A percentile compares a stretch with the other conserved stretches of the same genome.
Evolutionary conservation across 2,888 invertebrate genomes (phyloP).

Genomic region (Sinhomidia bicolor): DNA sequence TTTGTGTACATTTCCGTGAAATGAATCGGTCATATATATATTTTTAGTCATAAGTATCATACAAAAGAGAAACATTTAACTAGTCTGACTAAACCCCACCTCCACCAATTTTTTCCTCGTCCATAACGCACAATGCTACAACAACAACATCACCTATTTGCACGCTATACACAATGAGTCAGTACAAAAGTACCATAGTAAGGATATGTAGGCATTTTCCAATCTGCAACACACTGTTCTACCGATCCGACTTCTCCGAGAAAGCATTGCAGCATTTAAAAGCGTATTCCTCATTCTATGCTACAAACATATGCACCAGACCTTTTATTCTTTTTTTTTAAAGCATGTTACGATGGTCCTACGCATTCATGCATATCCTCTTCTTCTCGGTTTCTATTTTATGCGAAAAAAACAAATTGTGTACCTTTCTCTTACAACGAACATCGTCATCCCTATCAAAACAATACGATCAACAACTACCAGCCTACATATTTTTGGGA

Average conservation of each 20-base stretch:
- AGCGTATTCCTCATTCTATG: neutral
- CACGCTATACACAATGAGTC: neutral
- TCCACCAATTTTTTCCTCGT: neutral
- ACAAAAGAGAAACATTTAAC: too few relatives aligned
- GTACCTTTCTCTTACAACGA: neutral
- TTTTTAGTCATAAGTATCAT: too few relatives aligned
- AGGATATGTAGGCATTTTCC: neutral
- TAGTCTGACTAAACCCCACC: neutral
- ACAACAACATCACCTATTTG: neutral
- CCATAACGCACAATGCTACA: neutral
- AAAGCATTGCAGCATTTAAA: constrained; percentile 10
- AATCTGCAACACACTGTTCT: neutral
- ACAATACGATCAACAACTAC: neutral
- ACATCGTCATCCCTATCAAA: neutral
- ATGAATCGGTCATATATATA: neutral
- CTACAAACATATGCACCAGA: neutral
- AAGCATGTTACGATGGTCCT: too few relatives aligned
- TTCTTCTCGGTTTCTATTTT: neutral
- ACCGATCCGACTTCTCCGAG: constrained; percentile 9
- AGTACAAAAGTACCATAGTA: neutral
- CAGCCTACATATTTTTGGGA: neutral
- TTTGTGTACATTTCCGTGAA: neutral
- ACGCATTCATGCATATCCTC: neutral
- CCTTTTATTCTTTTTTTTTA: too few relatives aligned
- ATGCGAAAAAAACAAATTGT: too few relatives aligned